These are phyloP conservation scores for Lophius americanus DNA, from an alignment of 2,797 vertebrate species.

Conservation along the genomic window DNA sequence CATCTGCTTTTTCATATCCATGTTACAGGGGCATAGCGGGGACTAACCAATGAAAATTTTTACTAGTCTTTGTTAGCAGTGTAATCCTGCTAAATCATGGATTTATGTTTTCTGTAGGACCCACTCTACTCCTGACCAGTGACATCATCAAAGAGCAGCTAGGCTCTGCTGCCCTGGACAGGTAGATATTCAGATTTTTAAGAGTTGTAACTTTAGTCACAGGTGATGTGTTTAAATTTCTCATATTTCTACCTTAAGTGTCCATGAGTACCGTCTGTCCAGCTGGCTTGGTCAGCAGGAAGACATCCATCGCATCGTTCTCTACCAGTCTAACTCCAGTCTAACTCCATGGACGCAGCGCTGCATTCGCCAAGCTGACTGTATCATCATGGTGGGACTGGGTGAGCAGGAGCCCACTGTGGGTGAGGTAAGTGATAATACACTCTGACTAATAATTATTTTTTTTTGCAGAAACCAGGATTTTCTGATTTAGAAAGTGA, in stretches of 20 bases:
- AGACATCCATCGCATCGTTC: constrained; percentile 93
- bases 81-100: too few species aligned
- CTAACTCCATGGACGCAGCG: constrained; percentile 97
- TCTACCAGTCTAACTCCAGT: constrained; percentile 91
- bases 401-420: constrained; percentile 92
- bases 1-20: too few species aligned
- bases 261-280: constrained; percentile 93
- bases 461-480: too few species aligned
- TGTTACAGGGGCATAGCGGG: too few species aligned
- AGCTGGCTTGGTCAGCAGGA: constrained; percentile 98
- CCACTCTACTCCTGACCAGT: constrained; percentile 90
- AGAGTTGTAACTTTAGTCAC: not conserved
- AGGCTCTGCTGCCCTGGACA: constrained; percentile 91
- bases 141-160: constrained; percentile 91
- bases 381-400: constrained; percentile 93
- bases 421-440: constrained; percentile 77
- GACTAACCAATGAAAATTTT: not conserved
- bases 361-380: constrained; percentile 95
- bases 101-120: constrained; percentile 76
- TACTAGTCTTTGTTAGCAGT: not conserved
- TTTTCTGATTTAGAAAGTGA: not conserved
- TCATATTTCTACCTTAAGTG: constrained; percentile 62
- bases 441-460: not conserved
- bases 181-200: constrained; percentile 66
- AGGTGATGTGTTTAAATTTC: too few species aligned